Evolutionary conservation across 2,888 invertebrate genomes (phyloP).

Genomic region (Erebia palarica): DNA sequence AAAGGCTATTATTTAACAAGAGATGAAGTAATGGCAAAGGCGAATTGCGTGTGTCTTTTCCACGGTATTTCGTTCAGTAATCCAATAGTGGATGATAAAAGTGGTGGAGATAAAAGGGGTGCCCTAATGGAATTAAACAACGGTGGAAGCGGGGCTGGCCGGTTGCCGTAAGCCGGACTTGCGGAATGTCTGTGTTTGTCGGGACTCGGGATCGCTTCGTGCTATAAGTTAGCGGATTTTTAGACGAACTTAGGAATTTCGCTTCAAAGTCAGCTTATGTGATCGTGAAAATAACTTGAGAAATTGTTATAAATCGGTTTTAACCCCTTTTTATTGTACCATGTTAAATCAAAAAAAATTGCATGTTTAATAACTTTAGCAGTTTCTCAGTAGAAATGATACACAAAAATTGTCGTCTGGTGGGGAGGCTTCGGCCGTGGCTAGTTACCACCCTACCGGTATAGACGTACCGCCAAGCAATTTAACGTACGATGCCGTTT

Average conservation of each 20-base stretch:
- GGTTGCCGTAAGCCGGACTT: slow-evolving; percentile 69
- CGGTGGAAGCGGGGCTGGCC: slow-evolving; percentile 47
- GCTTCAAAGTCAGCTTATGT: neutral
- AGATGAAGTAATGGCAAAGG: slow-evolving; percentile 61
- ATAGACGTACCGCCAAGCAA: too few species aligned
- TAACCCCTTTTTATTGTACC: too few species aligned
- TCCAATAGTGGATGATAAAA: slow-evolving; percentile 80
- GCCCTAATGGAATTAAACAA: slow-evolving; percentile 82
- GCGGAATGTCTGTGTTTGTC: slow-evolving; percentile 69
- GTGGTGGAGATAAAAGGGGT: slow-evolving; percentile 79
- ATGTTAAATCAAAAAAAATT: too few species aligned
- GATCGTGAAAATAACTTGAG: neutral
- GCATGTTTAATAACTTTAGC: too few species aligned
- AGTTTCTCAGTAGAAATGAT: too few species aligned
- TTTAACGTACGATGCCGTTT: too few species aligned
- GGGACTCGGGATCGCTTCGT: slow-evolving; percentile 29
- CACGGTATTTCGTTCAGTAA: slow-evolving; percentile 77
- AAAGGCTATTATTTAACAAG: slow-evolving; percentile 58
- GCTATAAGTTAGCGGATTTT: slow-evolving; percentile 30
- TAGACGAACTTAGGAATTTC: slow-evolving; percentile 22
- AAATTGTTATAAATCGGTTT: neutral
- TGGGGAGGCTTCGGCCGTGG: too few species aligned
- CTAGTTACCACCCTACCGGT: too few species aligned
- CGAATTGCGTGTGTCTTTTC: slow-evolving; percentile 76
- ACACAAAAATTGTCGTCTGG: too few species aligned